A percentile compares a stretch with the other conserved stretches of the same genome.
phyloP scores from a whole-genome alignment of 2,797 vertebrate genomes.

The Pangasius krempfi region DNA sequence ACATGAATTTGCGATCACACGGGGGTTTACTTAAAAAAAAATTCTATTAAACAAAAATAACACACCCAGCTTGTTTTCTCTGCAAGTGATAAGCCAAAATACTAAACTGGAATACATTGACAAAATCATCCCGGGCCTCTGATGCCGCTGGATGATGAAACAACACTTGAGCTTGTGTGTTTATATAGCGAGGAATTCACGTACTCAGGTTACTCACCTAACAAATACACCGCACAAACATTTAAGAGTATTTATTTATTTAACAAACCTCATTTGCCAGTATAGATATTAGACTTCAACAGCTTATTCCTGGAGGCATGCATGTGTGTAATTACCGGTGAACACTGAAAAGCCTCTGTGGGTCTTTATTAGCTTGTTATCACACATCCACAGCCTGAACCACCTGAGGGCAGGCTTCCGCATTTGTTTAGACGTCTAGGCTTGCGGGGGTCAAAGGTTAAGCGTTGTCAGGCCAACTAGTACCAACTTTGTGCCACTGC shows the following conservation, averaged over 20 bases:
- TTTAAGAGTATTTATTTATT: background rate
- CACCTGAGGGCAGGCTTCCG: conserved; percentile 35
- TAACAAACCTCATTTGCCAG: too few relatives aligned
- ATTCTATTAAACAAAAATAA: background rate
- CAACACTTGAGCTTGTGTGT: background rate
- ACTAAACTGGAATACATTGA: background rate
- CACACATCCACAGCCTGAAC: conserved; percentile 42
- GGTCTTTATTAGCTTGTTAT: conserved; percentile 40
- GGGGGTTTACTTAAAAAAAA: background rate
- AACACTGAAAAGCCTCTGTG: conserved; percentile 25
- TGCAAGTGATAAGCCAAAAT: background rate
- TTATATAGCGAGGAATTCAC: background rate
- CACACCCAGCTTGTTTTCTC: conserved; percentile 1
- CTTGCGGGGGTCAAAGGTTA: conserved; percentile 52
- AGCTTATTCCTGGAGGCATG: background rate
- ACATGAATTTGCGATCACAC: conserved; percentile 1
- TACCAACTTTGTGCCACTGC: conserved; percentile 28
- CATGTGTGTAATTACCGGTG: conserved; percentile 38
- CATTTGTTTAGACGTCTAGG: conserved; percentile 43
- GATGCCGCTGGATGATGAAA: background rate
- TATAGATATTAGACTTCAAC: background rate
- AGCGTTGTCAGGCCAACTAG: conserved; percentile 48
- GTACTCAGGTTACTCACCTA: background rate
- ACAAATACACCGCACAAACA: background rate
- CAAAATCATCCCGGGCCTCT: background rate